Base-by-base conservation (phyloP, 2,888 invertebrate genomes). In the Taphrorychus bicolor region DNA sequence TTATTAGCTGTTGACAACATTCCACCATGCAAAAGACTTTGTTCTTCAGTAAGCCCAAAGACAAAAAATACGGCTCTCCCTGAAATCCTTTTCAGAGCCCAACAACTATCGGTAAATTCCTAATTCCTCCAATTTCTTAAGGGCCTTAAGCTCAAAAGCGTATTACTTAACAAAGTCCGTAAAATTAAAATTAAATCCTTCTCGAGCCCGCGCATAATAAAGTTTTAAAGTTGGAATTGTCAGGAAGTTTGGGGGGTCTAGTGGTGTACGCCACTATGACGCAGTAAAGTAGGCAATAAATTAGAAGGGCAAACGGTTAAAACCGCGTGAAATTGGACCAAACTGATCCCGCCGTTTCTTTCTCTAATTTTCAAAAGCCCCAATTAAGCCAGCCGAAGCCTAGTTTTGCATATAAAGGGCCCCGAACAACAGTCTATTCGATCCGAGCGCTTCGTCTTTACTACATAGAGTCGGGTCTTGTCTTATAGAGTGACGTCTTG, bases 391-490 rank as follows among this genome's bases (percentile, higher is more conserved):
- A 45, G 59, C 45, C 59, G 60, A 63, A 59, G 66, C 66, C 63
- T 52, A 63, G 70, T 66, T 70, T 70, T 70, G 70, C 70, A 70
- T 70, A 70, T 66, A 70, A 70, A 72, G 61, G 70, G 56, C 59
- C 71, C 64, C 45, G 45, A 18, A 45, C 16, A 32, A 32, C 9
- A 32, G 32, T 32, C 32, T 32, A n/a, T n/a, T 3, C 32, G 3
- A 11, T 32, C 11, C 32, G 32, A 32, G 11, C 32, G 7, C 32
- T 32, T 11, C 32, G 32, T 32, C 32, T 32, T 32, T n/a, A n/a
- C n/a, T n/a, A n/a, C n/a, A n/a, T n/a, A n/a, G n/a, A 32, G 9
- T 32, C 32, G 32, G 11, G 32, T 32, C 32, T 32, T 32, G 32
- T 32, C 32, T 32, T 32, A 32, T 32, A 32, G 9, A 32, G 1